Percentiles rank a stretch among this genome's conserved stretches.
phyloP scores from a whole-genome alignment of 2,113 vertebrate genomes.

The human region GRCh38 chr5:10594501-10595000 shows the following conservation, averaged over 20 bases:
- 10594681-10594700: not conserved
- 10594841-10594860: not conserved
- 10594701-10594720: not conserved
- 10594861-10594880: not conserved
- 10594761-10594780: no score
- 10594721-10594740: not conserved
- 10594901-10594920: no score
- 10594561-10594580: not conserved
- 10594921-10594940: not conserved
- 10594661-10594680: not conserved
- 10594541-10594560: not conserved
- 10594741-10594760: not conserved
- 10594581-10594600: not conserved
- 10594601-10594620: not conserved
- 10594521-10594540: not conserved
- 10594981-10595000: not conserved
- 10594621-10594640: not conserved
- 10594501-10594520: not conserved
- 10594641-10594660: not conserved
- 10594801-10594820: no score
- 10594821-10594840: not conserved
- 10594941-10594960: not conserved
- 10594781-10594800: not conserved
- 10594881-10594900: no score
- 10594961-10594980: fast-evolving